These are phyloP conservation scores for Sebastes minor DNA, from an alignment of 2,797 vertebrate genomes.

Conservation along the genomic window DNA sequence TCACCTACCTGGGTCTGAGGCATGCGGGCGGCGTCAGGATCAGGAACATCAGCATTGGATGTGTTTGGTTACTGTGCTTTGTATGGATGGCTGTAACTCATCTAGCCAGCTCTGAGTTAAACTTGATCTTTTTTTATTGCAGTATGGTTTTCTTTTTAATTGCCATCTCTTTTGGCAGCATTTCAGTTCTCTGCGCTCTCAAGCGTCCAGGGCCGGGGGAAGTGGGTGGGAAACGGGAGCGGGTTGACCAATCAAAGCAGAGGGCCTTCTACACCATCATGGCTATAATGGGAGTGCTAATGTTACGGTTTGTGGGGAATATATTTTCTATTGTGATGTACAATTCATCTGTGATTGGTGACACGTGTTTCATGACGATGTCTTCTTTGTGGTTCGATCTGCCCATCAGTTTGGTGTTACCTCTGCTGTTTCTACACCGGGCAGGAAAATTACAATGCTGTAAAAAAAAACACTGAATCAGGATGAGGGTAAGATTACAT, in stretches of 20 bases:
- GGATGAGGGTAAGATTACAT: too few relatives aligned
- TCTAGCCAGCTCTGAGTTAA: fast-evolving
- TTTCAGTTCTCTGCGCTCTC: conserved; percentile 19
- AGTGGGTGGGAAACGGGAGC: not conserved
- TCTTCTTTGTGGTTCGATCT: fast-evolving
- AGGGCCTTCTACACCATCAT: not conserved
- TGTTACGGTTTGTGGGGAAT: not conserved
- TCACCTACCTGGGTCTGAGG: conserved; percentile 20
- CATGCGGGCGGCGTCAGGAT: not conserved
- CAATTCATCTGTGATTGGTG: too few relatives aligned
- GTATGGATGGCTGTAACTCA: fast-evolving
- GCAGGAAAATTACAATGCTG: too few relatives aligned
- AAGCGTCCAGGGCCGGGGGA: conserved; percentile 6
- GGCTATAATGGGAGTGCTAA: not conserved
- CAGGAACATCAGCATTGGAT: not conserved
- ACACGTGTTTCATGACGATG: fast-evolving
- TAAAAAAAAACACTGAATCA: too few relatives aligned
- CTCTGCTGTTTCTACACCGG: too few relatives aligned
- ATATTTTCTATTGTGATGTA: too few relatives aligned
- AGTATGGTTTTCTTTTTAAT: fast-evolving
- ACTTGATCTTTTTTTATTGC: not conserved
- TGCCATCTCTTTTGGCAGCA: not conserved
- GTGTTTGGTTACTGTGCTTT: not conserved
- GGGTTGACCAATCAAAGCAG: not conserved
- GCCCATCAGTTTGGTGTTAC: not conserved